Conservation (phyloP, 2,113 vertebrate species). For the Microtus montanus region DNA sequence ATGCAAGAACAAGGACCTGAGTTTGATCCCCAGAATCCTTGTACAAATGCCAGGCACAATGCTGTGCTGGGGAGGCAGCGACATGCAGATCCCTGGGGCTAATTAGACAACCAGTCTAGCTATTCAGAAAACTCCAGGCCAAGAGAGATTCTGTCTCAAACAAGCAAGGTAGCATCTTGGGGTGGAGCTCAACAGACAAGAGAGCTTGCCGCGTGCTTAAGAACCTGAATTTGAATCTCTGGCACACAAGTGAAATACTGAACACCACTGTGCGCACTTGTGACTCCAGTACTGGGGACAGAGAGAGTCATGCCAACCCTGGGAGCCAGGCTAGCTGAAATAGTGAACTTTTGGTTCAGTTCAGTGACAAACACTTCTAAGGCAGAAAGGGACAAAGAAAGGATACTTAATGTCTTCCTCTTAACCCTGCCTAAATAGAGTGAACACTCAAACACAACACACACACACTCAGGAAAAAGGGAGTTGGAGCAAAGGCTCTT, state of each 20-base stretch:
- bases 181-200: no score
- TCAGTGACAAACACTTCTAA: neutral
- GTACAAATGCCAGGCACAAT: neutral
- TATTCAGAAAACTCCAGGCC: no score
- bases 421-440: neutral
- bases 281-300: neutral
- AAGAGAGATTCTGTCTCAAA: neutral
- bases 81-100: neutral
- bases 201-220: no score
- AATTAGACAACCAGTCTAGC: no score
- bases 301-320: neutral
- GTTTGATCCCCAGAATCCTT: neutral
- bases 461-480: neutral
- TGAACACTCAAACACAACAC: neutral
- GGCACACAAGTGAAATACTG: neutral
- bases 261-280: neutral
- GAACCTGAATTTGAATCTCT: neutral
- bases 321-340: neutral
- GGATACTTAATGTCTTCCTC: neutral
- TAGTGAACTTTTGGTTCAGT: neutral
- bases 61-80: no score
- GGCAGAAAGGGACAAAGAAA: no score
- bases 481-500: neutral
- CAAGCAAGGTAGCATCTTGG: neutral
- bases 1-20: neutral